These are phyloP conservation scores for Gari tellinella DNA, from an alignment of 2,888 invertebrate species.

Conservation along the genomic window DNA sequence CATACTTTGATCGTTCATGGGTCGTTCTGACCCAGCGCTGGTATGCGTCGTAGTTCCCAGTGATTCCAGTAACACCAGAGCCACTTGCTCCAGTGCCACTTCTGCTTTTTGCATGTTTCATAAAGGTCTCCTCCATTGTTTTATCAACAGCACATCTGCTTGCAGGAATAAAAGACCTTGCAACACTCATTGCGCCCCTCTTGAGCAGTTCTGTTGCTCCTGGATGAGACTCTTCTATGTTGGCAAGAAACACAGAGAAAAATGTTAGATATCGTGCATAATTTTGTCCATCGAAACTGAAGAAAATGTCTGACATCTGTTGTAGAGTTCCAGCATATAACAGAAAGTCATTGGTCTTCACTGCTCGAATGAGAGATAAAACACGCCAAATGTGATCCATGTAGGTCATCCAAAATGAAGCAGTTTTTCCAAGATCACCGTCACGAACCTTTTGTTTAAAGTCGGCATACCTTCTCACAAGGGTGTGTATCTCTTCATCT, in stretches of 20 bases:
- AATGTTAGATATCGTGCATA: conserved; percentile 23
- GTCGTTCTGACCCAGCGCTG: conserved; percentile 50
- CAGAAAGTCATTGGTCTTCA: conserved; percentile 2
- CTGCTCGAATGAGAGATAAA: background rate
- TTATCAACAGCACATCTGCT: conserved; percentile 58
- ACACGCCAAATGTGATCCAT: background rate
- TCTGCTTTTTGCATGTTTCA: conserved; percentile 45
- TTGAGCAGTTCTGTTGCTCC: conserved; percentile 42
- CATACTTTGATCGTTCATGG: conserved; percentile 35
- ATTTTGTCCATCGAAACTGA: background rate
- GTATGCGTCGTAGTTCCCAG: conserved; percentile 45
- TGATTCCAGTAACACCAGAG: conserved; percentile 46
- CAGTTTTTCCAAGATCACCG: conserved; percentile 5
- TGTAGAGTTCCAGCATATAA: background rate
- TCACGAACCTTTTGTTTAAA: background rate
- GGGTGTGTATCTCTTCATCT: too few relatives aligned
- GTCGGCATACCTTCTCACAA: too few relatives aligned
- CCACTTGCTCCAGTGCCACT: conserved; percentile 47
- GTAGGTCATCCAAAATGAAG: background rate
- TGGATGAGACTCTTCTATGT: conserved; percentile 57
- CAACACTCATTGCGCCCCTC: conserved; percentile 58
- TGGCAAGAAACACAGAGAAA: conserved; percentile 48
- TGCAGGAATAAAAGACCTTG: conserved; percentile 61
- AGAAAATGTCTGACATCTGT: conserved; percentile 1
- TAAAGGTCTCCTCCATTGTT: conserved; percentile 57